phyloP scores from a whole-genome alignment of 2,888 invertebrate genomes.

The Diploptera punctata region DNA sequence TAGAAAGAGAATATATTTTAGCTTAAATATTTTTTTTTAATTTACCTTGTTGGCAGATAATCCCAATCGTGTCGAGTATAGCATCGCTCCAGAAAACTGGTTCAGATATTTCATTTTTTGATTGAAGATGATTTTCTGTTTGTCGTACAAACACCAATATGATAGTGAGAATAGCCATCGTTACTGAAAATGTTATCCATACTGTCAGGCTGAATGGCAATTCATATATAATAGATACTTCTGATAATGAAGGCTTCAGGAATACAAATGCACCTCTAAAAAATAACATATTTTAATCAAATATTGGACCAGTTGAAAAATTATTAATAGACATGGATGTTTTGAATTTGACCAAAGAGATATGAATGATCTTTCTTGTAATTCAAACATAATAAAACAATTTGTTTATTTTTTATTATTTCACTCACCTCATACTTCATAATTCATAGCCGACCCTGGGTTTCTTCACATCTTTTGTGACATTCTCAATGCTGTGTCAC shows the following conservation, averaged over 20 bases:
- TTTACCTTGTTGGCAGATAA: neutral
- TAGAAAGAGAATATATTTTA: no score
- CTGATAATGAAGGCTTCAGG: slow-evolving; percentile 18
- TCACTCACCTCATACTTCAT: no score
- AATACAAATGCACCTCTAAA: slow-evolving; percentile 12
- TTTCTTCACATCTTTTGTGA: no score
- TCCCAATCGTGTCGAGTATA: neutral
- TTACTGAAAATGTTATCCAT: neutral
- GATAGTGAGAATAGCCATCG: neutral
- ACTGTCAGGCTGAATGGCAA: neutral
- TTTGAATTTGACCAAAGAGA: no score
- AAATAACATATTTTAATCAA: neutral
- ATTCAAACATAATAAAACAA: no score
- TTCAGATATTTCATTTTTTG: no score
- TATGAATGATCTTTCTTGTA: no score
- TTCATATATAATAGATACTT: slow-evolving; percentile 5
- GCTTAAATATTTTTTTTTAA: no score
- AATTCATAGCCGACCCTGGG: no score
- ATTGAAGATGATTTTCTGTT: neutral
- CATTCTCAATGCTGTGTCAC: no score
- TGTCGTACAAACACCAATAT: neutral
- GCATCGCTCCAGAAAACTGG: neutral
- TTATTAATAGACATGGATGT: no score
- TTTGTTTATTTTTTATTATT: no score
- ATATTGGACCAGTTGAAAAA: neutral